Percentiles rank a stretch among this genome's conserved stretches.
These are phyloP conservation scores for Geococcyx californianus DNA, from an alignment of 2,113 vertebrate species.

Conservation along the genomic window DNA sequence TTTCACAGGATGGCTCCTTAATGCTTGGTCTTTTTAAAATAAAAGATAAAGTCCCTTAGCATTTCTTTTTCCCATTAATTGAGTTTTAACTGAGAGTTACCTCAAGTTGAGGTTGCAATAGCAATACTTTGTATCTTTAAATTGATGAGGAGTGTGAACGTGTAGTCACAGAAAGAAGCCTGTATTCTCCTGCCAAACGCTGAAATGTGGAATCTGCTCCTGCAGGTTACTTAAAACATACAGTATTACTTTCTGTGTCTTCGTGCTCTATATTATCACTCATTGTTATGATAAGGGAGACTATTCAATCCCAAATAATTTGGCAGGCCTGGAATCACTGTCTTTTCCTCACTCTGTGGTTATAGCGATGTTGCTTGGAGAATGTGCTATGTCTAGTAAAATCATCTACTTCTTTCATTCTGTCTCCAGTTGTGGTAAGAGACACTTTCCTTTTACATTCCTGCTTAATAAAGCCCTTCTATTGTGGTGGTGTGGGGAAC, in stretches of 20 bases:
- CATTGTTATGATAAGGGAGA: background rate
- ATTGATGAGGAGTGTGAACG: background rate
- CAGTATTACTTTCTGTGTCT: background rate
- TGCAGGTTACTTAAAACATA: slow-evolving; percentile 10
- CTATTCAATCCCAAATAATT: background rate
- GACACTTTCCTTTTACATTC: background rate
- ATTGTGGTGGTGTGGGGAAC: background rate
- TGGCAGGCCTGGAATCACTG: background rate
- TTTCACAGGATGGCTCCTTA: background rate
- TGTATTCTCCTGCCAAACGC: slow-evolving; percentile 41
- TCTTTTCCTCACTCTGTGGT: background rate
- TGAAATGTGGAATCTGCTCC: slow-evolving; percentile 5
- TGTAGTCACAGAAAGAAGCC: background rate
- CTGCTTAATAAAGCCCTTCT: background rate
- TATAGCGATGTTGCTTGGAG: background rate
- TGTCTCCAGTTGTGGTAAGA: background rate
- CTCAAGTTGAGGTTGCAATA: background rate
- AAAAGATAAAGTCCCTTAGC: background rate
- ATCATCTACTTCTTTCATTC: background rate
- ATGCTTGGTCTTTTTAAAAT: background rate
- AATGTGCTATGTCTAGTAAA: background rate
- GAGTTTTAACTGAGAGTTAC: background rate
- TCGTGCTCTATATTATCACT: background rate
- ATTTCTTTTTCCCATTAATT: background rate
- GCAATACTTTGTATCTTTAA: background rate